These are phyloP conservation scores for Penelope pileata DNA, from an alignment of 2,113 vertebrate species.

Conservation along the genomic window DNA sequence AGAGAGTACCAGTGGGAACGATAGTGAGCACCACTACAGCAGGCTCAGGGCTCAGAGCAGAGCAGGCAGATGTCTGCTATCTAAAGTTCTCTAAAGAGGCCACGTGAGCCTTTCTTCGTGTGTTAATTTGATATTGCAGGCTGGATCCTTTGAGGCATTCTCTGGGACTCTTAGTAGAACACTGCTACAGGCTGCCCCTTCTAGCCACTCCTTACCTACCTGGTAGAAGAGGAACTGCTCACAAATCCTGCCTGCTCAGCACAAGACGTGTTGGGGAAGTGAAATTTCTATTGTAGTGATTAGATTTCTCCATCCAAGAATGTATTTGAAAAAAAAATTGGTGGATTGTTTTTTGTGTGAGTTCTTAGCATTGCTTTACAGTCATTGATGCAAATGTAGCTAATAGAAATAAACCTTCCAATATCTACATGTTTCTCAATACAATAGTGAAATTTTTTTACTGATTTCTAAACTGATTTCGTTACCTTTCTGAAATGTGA, in stretches of 20 bases:
- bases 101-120: not conserved
- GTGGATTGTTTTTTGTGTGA: not conserved
- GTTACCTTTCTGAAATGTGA: not conserved
- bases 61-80: conserved; percentile 52
- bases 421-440: not conserved
- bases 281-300: not conserved
- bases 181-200: not conserved
- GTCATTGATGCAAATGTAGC: not conserved
- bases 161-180: not conserved
- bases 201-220: not conserved
- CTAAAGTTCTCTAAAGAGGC: conserved; percentile 42
- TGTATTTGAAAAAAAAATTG: not conserved
- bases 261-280: not conserved
- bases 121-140: not conserved
- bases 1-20: conserved; percentile 57
- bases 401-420: not conserved
- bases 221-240: not conserved
- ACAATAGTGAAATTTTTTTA: not conserved
- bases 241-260: not conserved
- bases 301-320: not conserved
- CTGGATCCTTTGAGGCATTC: not conserved
- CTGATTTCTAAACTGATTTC: not conserved
- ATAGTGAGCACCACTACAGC: conserved; percentile 19
- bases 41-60: not conserved
- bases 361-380: not conserved